A percentile compares a stretch with the other conserved stretches of the same genome.
Conservation (phyloP, 1,140 invertebrate genomes). For the Apis laboriosa region DNA sequence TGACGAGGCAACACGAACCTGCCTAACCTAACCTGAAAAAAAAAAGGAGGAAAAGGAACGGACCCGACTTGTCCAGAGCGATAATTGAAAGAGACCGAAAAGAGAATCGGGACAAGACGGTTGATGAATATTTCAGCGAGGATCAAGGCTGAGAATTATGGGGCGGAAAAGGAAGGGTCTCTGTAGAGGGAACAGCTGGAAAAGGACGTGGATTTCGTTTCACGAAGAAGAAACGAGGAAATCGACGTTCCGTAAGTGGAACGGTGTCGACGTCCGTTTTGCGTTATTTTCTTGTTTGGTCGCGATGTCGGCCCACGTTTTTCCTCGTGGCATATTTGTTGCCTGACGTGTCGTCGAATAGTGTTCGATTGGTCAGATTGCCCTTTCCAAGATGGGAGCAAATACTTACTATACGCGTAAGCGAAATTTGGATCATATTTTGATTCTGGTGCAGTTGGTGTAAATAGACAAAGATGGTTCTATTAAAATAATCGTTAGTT, state of each 20-base stretch:
- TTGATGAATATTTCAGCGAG: conserved; percentile 38
- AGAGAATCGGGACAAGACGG: conserved; percentile 5
- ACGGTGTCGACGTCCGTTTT: conserved; percentile 13
- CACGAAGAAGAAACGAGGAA: neutral
- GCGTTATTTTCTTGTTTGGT: conserved; percentile 41
- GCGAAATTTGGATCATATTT: neutral
- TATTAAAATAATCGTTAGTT: too few relatives aligned
- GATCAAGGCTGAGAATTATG: conserved; percentile 14
- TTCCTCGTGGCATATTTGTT: neutral
- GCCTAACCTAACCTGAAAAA: too few relatives aligned
- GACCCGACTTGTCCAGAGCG: conserved; percentile 3
- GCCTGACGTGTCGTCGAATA: neutral
- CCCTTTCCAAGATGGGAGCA: too few relatives aligned
- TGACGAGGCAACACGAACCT: neutral
- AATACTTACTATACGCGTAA: too few relatives aligned
- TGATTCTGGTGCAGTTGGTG: neutral
- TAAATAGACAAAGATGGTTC: too few relatives aligned
- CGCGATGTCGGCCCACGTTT: neutral
- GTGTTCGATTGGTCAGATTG: neutral
- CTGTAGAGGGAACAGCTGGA: neutral
- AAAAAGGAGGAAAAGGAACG: neutral
- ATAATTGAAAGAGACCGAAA: conserved; percentile 34
- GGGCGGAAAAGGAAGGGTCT: neutral
- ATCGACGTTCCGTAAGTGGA: conserved; percentile 24
- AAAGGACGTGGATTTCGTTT: conserved; percentile 12